A percentile compares a stretch with the other conserved stretches of the same genome.
These are phyloP conservation scores for Apamea crenata DNA, from an alignment of 2,888 invertebrate species.

Conservation along the genomic window DNA sequence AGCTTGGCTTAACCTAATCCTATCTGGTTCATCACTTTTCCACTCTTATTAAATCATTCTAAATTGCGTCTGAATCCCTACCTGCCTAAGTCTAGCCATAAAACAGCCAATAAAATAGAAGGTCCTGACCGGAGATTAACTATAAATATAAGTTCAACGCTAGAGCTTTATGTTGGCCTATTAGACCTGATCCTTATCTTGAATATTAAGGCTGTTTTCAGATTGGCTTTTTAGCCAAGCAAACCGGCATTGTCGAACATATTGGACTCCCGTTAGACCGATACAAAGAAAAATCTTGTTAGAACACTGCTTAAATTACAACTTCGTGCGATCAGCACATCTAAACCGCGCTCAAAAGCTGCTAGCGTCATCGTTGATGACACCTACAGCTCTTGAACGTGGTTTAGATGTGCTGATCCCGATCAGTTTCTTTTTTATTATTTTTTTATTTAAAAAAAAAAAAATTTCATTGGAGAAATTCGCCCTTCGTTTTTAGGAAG, in stretches of 20 bases:
- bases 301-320: not conserved
- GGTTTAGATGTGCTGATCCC: not conserved
- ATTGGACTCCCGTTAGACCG: not conserved
- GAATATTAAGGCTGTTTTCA: slow-evolving; percentile 44
- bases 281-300: not conserved
- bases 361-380: not conserved
- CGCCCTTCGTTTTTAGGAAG: not conserved
- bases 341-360: not conserved
- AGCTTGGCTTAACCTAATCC: slow-evolving; percentile 11
- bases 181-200: slow-evolving; percentile 34
- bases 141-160: slow-evolving; percentile 8
- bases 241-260: slow-evolving; percentile 1
- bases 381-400: not conserved
- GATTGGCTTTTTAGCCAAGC: slow-evolving; percentile 20
- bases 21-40: slow-evolving; percentile 20
- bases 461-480: not conserved
- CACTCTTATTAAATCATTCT: slow-evolving; percentile 5
- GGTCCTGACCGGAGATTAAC: slow-evolving; percentile 24
- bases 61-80: slow-evolving; percentile 1
- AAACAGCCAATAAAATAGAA: slow-evolving; percentile 21
- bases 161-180: slow-evolving; percentile 4
- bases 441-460: no score
- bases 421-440: no score
- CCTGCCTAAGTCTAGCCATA: slow-evolving; percentile 20
- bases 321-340: not conserved